Evolutionary conservation across 2,113 vertebrate genomes (phyloP), one percentile per base, ranked within the genome.

Genomic region (Aythya baeri): DNA sequence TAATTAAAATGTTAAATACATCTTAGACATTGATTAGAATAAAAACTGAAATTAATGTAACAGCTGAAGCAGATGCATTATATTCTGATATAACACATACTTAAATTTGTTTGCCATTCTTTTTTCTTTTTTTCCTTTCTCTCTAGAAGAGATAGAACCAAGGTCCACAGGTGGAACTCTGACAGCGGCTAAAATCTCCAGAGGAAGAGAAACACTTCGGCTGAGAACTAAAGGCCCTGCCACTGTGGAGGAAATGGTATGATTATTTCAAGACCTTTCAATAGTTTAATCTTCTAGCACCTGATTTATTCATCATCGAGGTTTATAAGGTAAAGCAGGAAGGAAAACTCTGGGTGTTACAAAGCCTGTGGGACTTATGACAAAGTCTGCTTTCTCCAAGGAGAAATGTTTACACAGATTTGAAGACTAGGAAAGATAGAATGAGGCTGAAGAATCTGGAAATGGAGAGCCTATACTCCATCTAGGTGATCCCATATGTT

Each of bases 201-300:
- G 96, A 15, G 98, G 98, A 21, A 98, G 96, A 94, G 98, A 98
- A 79, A 99, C 99, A 1, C 97, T 99, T 93, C 98, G 99, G 21
- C 98, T 99, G 71, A 98, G 99, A 92, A 97, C 98, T 22, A 99
- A 98, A 94, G 99, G 99, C 29, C 98, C 98, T 15, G 99, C 99
- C 14, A 99, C 98, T 0, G 97, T 99, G 68, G 99, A 99, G 96
- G 98, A 99, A 54, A 96, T 98, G 98, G 99, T 99, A 96, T 36
- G 96, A 93, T 72, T 85, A n/a, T 78, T 38, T 57, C 73, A 23
- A 22, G 20, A 18, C 8, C 25, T 22, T 52, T 70, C 63, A 52
- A 6, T 20, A 77, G 8, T 62, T 86, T 38, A 78, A 46, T 58
- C 22, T 49, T 46, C 15, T 68, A 46, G 38, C 18, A 73, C 8